Conservation (phyloP, 1,140 invertebrate genomes). For the Euwallacea similis region DNA sequence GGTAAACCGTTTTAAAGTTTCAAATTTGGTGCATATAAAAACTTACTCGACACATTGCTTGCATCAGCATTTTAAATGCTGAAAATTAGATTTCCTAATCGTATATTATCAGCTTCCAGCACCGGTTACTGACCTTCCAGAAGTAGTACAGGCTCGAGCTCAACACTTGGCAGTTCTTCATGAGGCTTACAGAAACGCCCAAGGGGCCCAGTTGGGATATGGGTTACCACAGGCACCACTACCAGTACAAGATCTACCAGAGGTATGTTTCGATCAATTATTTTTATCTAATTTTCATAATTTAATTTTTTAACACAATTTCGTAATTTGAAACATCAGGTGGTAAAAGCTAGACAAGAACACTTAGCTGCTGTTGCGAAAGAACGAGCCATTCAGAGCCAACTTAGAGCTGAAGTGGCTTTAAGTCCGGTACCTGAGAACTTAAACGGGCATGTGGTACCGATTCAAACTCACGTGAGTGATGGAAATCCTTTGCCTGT, state of each 20-base stretch:
- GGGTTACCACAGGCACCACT: constrained; percentile 32
- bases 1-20: too few species aligned
- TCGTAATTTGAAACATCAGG: background rate
- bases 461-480: constrained; percentile 39
- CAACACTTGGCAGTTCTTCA: constrained; percentile 49
- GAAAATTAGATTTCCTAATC: background rate
- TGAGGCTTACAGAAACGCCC: constrained; percentile 37
- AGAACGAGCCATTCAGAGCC: constrained; percentile 39
- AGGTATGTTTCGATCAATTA: constrained; percentile 28
- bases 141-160: constrained; percentile 47
- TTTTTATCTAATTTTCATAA: background rate
- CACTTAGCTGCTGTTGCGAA: constrained; percentile 48
- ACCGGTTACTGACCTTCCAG: constrained; percentile 49
- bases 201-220: constrained; percentile 19
- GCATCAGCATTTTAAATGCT: too few species aligned
- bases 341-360: constrained; percentile 47
- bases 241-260: constrained; percentile 48
- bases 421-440: constrained; percentile 41
- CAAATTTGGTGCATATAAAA: too few species aligned
- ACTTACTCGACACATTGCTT: too few species aligned
- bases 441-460: constrained; percentile 35
- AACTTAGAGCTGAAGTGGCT: constrained; percentile 35
- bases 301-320: too few species aligned
- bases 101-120: constrained; percentile 37
- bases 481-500: constrained; percentile 18